Base-by-base conservation (phyloP, 2,797 vertebrate species). In the Tolypeutes matacus region DNA sequence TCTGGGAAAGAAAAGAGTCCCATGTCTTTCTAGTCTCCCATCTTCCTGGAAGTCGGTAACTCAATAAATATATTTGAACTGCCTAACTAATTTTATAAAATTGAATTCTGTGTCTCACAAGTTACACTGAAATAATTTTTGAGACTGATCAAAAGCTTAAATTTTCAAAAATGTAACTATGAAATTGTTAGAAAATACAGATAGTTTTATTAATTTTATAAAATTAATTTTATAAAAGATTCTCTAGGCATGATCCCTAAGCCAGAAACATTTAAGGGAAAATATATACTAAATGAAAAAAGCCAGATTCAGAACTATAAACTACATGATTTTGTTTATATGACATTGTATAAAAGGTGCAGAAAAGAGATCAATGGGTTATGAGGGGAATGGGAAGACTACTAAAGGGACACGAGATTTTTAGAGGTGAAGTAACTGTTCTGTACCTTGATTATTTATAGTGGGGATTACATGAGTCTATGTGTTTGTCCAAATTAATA, bases 171-270 rank as follows among this genome's bases (percentile, higher is more conserved):
- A 2, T 58, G 5, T 46, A 90, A n/a, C 34, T 39, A 21, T 7
- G 64, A 72, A 92, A 73, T n/a, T 78, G 23, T 78, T 29, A 73
- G 77, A 75, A 85, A 58, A 67, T 67, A 81, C 3, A 93, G 2
- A 70, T 77, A 94, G 62, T 90, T 87, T 42, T 34, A 87, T 81
- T 70, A 70, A 60, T 36, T 72, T 83, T 46, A 64, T 82, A 88
- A 76, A 76, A 70, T 81, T 70, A 70, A 60, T 36, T 72, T 83
- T 46, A 64, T 82, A 88, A 76, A 76, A 70, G 18, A 85, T 58
- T 92, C 67, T 34, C 89, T 17, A 84, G 92, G 23, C 34, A 88
- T 77, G 51, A 80, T 84, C 56, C 73, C 58, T 88, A 90, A 95
- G 49, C 34, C 56, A 86, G 87, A 95, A 65, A 7, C 25, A 49